Base-by-base conservation (phyloP, 2,888 invertebrate genomes). In the Macaria notata region DNA sequence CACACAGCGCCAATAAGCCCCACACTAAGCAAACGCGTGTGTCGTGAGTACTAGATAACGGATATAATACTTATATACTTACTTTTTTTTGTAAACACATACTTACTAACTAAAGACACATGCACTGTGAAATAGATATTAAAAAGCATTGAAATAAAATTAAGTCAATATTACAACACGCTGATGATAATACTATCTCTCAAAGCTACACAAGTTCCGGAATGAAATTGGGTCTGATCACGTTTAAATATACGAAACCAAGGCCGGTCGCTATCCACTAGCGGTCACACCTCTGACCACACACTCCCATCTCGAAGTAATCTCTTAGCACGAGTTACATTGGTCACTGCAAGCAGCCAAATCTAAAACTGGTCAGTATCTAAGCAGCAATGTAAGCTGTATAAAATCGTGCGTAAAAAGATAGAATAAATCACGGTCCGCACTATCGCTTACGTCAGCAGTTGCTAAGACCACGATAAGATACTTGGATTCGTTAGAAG, bases 391-490 rank as follows among this genome's bases (percentile, higher is more conserved):
- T 74, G 76, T 66, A 75, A 56, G 69, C 70, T 65, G 50, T 36
- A 46, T 38, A 54, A 45, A 66, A 36, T 68, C 62, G 63, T 62
- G 57, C 67, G 59, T 61, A 60, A 60, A 62, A 46, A 68, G 70
- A 73, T 73, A 72, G 69, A 68, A 73, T 6, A 79, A 81, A 80
- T 76, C 77, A 74, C 66, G 68, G 72, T 69, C 60, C 66, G 71
- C 69, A 70, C 64, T 72, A 72, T 73, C 70, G 69, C 59, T 62
- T 65, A 69, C 76, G 78, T 80, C 79, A 79, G 65, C 66, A 68
- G 72, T 70, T 73, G 71, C 76, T 74, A 36, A 76, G 76, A 78
- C 74, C 65, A 58, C 73, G 81, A 84, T 84, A 83, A 83, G 81
- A 83, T 81, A 80, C 56, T 65, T 1, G 65, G 68, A 69, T 67